These are phyloP conservation scores for Leptogaster cylindrica DNA, from an alignment of 2,888 invertebrate genomes.

Conservation along the genomic window DNA sequence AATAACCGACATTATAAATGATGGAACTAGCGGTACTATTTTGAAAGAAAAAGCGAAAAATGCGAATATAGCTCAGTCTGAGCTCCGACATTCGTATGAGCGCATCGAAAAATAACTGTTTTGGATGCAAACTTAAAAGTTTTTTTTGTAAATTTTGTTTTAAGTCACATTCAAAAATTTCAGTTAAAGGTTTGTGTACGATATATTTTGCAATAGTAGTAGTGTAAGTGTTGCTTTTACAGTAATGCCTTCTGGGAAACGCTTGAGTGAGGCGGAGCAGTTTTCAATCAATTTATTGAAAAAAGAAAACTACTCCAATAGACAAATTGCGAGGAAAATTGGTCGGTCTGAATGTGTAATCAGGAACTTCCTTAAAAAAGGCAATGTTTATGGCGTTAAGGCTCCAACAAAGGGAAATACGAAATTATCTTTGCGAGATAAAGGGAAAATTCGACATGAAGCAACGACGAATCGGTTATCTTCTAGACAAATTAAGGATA, in stretches of 20 bases:
- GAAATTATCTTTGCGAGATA: conserved; percentile 17
- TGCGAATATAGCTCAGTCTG: conserved; percentile 1
- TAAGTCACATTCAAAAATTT: too few relatives aligned
- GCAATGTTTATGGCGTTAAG: conserved; percentile 9
- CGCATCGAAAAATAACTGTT: not conserved
- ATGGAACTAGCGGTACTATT: conserved; percentile 14
- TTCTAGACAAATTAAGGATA: conserved; percentile 7
- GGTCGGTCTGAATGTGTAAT: not conserved
- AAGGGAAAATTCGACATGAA: conserved; percentile 11
- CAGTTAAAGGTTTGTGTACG: not conserved
- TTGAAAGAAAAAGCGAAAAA: conserved; percentile 13
- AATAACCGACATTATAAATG: not conserved
- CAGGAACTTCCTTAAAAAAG: conserved; percentile 10
- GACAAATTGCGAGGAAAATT: not conserved
- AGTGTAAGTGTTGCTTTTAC: conserved; percentile 1
- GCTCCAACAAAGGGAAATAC: conserved; percentile 16
- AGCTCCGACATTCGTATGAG: conserved; percentile 10
- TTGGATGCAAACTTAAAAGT: too few relatives aligned
- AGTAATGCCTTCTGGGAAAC: conserved; percentile 3
- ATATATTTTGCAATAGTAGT: conserved; percentile 7
- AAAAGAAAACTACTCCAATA: conserved; percentile 14
- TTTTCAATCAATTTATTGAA: conserved; percentile 7
- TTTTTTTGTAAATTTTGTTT: too few relatives aligned
- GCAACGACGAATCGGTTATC: conserved; percentile 22
- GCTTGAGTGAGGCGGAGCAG: conserved; percentile 5